Evolutionary conservation across 1,140 invertebrate species (phyloP).

Genomic region (Neodiprion virginianus): DNA sequence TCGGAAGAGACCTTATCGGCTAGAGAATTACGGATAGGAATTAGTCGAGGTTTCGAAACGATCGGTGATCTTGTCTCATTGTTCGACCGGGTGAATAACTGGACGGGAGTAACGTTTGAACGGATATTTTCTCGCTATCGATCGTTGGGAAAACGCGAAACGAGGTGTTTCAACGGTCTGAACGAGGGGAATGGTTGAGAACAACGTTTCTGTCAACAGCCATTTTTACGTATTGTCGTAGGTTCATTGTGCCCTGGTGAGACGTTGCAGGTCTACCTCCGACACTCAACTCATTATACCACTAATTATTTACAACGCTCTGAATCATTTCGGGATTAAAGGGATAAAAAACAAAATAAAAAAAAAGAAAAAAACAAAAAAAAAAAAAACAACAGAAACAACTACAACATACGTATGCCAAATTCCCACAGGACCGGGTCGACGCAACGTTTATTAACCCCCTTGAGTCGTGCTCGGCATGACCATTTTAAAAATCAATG

Average conservation of each 20-base stretch:
- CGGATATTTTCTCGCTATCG: too few relatives aligned
- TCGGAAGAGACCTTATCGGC: too few relatives aligned
- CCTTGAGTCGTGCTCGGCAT: too few relatives aligned
- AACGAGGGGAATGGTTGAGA: constrained; percentile 46
- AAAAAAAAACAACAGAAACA: constrained; percentile 32
- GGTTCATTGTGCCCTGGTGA: constrained; percentile 53
- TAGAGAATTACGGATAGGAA: too few relatives aligned
- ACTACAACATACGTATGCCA: constrained; percentile 31
- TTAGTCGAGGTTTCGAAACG: too few relatives aligned
- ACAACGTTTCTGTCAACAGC: constrained; percentile 43
- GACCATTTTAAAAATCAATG: too few relatives aligned
- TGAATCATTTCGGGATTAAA: constrained; percentile 40
- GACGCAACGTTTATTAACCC: background rate
- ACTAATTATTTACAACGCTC: constrained; percentile 61
- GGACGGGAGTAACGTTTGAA: too few relatives aligned
- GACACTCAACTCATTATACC: constrained; percentile 62
- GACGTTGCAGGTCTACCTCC: constrained; percentile 55
- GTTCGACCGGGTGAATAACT: too few relatives aligned
- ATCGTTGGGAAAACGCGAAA: background rate
- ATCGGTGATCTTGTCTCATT: too few relatives aligned
- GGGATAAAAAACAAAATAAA: too few relatives aligned
- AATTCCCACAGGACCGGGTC: constrained; percentile 43
- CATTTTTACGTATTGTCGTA: constrained; percentile 53
- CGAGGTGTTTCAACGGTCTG: background rate
- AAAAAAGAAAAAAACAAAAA: too few relatives aligned